A percentile compares a stretch with the other conserved stretches of the same genome.
These are phyloP conservation scores for Sphecodes monilicornis DNA, from an alignment of 2,888 invertebrate species.

Conservation along the genomic window DNA sequence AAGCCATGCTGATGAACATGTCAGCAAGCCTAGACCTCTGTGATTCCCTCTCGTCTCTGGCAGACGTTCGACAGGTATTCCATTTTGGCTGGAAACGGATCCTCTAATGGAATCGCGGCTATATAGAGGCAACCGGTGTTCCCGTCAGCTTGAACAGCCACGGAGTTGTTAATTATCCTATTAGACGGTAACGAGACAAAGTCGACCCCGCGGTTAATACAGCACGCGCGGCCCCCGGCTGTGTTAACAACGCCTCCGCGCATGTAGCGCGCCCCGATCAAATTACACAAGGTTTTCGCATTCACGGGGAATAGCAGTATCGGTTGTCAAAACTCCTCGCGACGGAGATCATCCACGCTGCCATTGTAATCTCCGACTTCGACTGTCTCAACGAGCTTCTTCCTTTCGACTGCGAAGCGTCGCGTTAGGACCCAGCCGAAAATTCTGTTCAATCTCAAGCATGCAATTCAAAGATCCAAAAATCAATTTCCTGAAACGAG, in stretches of 20 bases:
- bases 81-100: constrained; percentile 7
- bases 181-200: constrained; percentile 56
- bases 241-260: neutral
- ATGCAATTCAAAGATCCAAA: neutral
- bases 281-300: constrained; percentile 39
- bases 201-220: constrained; percentile 28
- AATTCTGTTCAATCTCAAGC: too few relatives aligned
- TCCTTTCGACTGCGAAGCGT: too few relatives aligned
- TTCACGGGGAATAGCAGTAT: neutral
- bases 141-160: constrained; percentile 24
- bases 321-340: neutral
- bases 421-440: too few relatives aligned
- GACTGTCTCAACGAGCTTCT: too few relatives aligned
- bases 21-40: neutral
- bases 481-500: neutral
- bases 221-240: constrained; percentile 2
- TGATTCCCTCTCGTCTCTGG: neutral
- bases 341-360: neutral
- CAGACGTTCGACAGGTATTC: constrained; percentile 3
- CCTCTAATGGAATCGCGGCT: constrained; percentile 20
- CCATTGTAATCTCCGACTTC: neutral
- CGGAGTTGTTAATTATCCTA: constrained; percentile 60
- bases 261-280: constrained; percentile 6
- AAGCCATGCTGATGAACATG: neutral
- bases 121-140: constrained; percentile 6